Percentiles rank a stretch among this genome's conserved stretches.
Evolutionary conservation across 2,113 vertebrate species (phyloP).

Genomic region (Eptesicus fuscus): DNA sequence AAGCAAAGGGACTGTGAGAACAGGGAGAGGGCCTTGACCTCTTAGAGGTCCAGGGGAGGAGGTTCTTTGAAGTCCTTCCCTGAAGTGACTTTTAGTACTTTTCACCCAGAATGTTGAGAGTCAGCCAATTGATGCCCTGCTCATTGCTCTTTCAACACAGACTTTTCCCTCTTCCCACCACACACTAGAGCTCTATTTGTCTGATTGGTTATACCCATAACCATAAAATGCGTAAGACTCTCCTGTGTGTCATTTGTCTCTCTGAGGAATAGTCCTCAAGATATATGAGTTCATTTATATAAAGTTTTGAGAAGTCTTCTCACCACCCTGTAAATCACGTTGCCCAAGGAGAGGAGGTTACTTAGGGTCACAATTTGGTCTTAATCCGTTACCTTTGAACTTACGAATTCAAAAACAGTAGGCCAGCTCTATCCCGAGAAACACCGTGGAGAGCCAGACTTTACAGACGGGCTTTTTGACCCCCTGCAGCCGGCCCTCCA

Average conservation of each 20-base stretch:
- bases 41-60: background rate
- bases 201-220: background rate
- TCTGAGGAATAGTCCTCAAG: background rate
- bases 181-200: background rate
- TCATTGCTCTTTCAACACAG: background rate
- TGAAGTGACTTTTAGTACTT: background rate
- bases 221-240: too few species aligned
- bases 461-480: slow-evolving; percentile 2
- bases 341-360: background rate
- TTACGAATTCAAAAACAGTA: background rate
- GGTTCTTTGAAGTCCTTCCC: background rate
- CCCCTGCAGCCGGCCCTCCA: background rate
- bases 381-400: slow-evolving; percentile 46
- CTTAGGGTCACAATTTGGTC: slow-evolving; percentile 25
- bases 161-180: background rate
- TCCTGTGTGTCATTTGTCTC: background rate
- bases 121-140: background rate
- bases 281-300: background rate
- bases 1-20: background rate
- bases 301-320: slow-evolving; percentile 18
- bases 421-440: background rate
- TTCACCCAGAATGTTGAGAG: background rate
- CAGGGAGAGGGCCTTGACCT: background rate
- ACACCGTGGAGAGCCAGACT: slow-evolving; percentile 17
- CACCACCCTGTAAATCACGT: background rate